Percentiles rank a stretch among this genome's conserved stretches.
These are phyloP conservation scores for Philhelius pedissequus DNA, from an alignment of 2,888 invertebrate genomes.

Conservation along the genomic window DNA sequence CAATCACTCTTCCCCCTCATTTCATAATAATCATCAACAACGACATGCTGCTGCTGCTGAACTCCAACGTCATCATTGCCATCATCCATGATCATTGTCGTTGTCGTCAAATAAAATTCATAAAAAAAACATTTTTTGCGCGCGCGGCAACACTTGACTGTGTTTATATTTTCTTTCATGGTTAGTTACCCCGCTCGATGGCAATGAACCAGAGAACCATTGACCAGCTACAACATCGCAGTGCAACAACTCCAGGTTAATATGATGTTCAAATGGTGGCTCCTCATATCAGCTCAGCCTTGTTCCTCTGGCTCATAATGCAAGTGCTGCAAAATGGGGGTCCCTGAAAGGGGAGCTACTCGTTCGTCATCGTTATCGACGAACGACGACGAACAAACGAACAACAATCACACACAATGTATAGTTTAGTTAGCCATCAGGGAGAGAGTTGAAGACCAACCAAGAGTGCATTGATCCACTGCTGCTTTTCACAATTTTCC, in stretches of 20 bases:
- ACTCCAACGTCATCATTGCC: slow-evolving; percentile 70
- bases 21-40: slow-evolving; percentile 36
- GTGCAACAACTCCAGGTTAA: slow-evolving; percentile 50
- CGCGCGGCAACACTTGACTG: slow-evolving; percentile 54
- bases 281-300: not conserved
- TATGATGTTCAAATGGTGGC: slow-evolving; percentile 13
- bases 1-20: not conserved
- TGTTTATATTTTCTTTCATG: slow-evolving; percentile 69
- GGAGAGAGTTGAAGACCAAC: slow-evolving; percentile 63
- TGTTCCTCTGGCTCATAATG: not conserved
- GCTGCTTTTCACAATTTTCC: slow-evolving; percentile 59
- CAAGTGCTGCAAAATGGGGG: not conserved
- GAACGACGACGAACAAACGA: not conserved
- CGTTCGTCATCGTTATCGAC: slow-evolving; percentile 14
- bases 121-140: slow-evolving; percentile 12
- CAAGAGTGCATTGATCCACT: slow-evolving; percentile 67
- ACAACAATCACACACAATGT: not conserved
- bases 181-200: slow-evolving; percentile 79
- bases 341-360: not conserved
- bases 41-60: slow-evolving; percentile 50
- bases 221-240: slow-evolving; percentile 74
- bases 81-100: slow-evolving; percentile 40
- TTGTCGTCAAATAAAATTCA: slow-evolving; percentile 49
- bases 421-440: not conserved
- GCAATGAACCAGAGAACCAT: slow-evolving; percentile 80